Base-by-base conservation (phyloP, 2,113 vertebrate species). In the Brachyhypopomus occidentalis region DNA sequence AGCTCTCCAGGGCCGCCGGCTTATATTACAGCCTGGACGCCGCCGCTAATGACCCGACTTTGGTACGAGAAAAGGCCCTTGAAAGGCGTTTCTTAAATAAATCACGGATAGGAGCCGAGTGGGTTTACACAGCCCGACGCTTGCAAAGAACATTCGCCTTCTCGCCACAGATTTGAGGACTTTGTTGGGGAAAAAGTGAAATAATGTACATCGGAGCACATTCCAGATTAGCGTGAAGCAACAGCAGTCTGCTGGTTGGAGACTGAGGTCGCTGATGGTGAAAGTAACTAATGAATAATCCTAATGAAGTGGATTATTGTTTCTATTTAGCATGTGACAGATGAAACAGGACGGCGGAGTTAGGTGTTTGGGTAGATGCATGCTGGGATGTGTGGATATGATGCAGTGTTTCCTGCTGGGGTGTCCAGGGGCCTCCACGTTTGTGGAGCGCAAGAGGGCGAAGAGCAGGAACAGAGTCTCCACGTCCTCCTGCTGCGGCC, bases 331-430 rank as follows among this genome's bases (percentile, higher is more conserved):
- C 8, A 52, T 52, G 45, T 52, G 45, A 14, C 45, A 52, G 45
- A 52, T 52, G 1, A 59, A 58, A 80, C 38, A 71, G 7, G 7
- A 22, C 7, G 19, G 38, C 2, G 30, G 30, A n/a, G 30, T 64
- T 64, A 38, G 23, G 22, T 58, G 72, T 30, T 4, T 70, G 8
- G 88, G 87, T 87, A 92, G 90, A 85, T 89, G 88, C 87, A 92
- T 88, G 88, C 85, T 89, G 85, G 90, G 67, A 92, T 88, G 25
- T 23, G 89, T 90, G 89, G 82, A 78, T 89, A 85, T 87, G 83
- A 85, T 90, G 89, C 93, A 92, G 89, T 86, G 91, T 92, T 92
- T 82, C 85, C 82, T 87, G 88, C 89, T 85, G 92, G 89, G 89
- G 83, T 36, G 86, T 69, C 63, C 23, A 74, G 70, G 0, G 45